Base-by-base conservation (phyloP, 92 coral and sea anemone species). In the Umimayanthus chanpuru region DNA sequence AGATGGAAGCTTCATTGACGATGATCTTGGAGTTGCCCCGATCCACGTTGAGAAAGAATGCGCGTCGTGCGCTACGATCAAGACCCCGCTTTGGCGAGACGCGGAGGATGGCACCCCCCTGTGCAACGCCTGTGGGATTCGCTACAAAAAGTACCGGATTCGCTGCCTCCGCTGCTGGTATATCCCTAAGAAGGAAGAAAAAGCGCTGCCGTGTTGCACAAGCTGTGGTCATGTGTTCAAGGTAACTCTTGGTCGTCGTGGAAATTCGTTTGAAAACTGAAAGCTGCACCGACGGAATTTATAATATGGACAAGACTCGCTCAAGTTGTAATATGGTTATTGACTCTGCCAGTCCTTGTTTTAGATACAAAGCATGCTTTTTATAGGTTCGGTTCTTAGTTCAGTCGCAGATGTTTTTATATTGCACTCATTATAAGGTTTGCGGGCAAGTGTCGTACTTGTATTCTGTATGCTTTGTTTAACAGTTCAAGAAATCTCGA, bases 101-200 rank as follows among this genome's bases (percentile, higher is more conserved):
- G 99, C 99, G 3, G 99, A 97, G 56, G 99, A 97, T 86, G 99
- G 99, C 8, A 97, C 99, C 30, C 99, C 98, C n/a, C 89, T 97
- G 11, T 97, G 99, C 90, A 97, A 97, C 70, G 99, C 99, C 67
- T 97, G 99, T 90, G 99, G 99, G 39, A 97, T 97, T 82, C 87
- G 99, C 77, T 97, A 97, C 88, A 97, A 97, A 89, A 97, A 97
- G 88, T 97, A 97, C 94, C 91, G 98, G 25, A 93, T 97, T 65
- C 96, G 99, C 21, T 97, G 99, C 80, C 88, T 93, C 21, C 93
- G 93, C 25, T 97, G 99, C 81, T 97, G 99, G 99, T 97, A 97
- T 71, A 97, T 97, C 70, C 99, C 99, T 2, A 97, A 93, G 90
- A 97, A 97, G 80, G 99, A 97, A 58, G 98, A 97, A 81, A 97